Evolutionary conservation across 2,888 invertebrate genomes (phyloP).

Genomic region (Drosophila tanythrix): DNA sequence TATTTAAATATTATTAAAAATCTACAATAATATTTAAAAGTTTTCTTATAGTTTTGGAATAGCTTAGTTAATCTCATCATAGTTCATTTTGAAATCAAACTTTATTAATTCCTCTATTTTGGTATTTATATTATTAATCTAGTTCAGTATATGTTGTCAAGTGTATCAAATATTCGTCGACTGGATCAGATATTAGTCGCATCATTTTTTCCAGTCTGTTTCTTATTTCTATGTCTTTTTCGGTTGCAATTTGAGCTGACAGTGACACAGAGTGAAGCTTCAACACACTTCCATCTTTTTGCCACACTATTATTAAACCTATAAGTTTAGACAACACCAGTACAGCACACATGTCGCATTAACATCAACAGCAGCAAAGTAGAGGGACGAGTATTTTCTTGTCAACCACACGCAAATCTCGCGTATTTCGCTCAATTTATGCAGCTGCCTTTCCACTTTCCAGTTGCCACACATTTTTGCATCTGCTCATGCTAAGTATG

Average conservation of each 20-base stretch:
- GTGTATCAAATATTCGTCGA: conserved; percentile 3
- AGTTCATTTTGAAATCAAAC: neutral
- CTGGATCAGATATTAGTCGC: neutral
- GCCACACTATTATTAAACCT: conserved; percentile 66
- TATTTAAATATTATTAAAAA: neutral
- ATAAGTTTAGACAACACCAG: conserved; percentile 66
- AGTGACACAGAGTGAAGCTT: conserved; percentile 42
- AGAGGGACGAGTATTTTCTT: conserved; percentile 14
- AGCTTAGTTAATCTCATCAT: neutral
- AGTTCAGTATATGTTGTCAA: neutral
- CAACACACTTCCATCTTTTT: conserved; percentile 29
- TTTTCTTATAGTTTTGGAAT: neutral
- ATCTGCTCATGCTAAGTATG: conserved; percentile 59
- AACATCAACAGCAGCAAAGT: conserved; percentile 11
- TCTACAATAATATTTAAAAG: neutral
- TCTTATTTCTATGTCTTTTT: neutral
- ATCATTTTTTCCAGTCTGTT: neutral
- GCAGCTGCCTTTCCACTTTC: conserved; percentile 32
- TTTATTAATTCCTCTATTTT: neutral
- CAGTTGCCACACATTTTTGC: conserved; percentile 36
- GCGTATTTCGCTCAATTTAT: conserved; percentile 51
- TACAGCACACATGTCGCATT: conserved; percentile 60
- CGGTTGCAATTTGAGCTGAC: conserved; percentile 35
- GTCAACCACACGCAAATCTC: conserved; percentile 44
- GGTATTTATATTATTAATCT: neutral